Evolutionary conservation across 2,888 invertebrate species (phyloP).

Genomic region (Luffia ferchaultella): DNA sequence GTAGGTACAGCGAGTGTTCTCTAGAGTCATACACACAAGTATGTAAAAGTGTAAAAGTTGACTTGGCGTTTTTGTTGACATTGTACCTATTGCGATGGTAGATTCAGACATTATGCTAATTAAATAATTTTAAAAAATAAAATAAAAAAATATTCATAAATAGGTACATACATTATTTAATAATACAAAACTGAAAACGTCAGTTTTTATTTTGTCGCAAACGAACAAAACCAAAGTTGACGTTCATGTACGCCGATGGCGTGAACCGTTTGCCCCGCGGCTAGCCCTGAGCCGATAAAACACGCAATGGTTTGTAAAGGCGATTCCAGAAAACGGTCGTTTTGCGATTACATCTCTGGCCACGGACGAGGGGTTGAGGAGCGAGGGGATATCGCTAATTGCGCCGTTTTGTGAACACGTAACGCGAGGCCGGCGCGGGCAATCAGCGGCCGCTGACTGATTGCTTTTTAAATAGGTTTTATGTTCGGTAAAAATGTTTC

Average conservation of each 20-base stretch:
- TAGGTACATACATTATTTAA: too few relatives aligned
- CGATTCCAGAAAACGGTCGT: conserved; percentile 66
- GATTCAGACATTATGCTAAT: too few relatives aligned
- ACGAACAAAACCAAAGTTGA: too few relatives aligned
- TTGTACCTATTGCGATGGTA: too few relatives aligned
- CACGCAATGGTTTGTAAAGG: conserved; percentile 60
- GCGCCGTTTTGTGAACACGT: conserved; percentile 66
- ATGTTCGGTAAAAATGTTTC: conserved; percentile 59
- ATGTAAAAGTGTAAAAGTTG: too few relatives aligned
- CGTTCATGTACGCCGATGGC: neutral
- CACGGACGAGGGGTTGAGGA: conserved; percentile 6
- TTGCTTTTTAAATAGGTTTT: conserved; percentile 68
- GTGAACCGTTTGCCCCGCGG: neutral
- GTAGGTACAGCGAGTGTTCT: too few relatives aligned
- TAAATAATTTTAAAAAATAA: too few relatives aligned
- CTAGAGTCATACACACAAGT: too few relatives aligned
- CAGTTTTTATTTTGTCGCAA: too few relatives aligned
- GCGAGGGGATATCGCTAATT: conserved; percentile 55
- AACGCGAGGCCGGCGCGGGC: conserved; percentile 50
- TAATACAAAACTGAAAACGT: too few relatives aligned
- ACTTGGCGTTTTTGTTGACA: too few relatives aligned
- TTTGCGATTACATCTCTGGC: conserved; percentile 55
- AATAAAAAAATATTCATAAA: too few relatives aligned
- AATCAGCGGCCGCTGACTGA: conserved; percentile 63
- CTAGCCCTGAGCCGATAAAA: conserved; percentile 24